phyloP scores from a whole-genome alignment of 2,797 vertebrate genomes.

The Hippoglossus hippoglossus region DNA sequence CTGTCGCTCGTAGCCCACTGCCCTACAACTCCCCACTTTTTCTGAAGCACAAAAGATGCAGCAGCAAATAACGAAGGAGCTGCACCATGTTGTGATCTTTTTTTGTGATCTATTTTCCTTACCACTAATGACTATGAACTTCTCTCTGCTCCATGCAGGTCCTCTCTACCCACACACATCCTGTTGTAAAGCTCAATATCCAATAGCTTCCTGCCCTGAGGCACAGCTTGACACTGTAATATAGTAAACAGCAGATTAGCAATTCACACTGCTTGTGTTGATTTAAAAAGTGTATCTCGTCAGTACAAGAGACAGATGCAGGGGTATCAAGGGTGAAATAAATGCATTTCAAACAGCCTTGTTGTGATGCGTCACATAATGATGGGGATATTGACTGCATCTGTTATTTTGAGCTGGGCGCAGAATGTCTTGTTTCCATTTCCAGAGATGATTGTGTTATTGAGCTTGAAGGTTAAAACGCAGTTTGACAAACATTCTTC shows the following conservation, averaged over 20 bases:
- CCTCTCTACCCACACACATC: conserved; percentile 58
- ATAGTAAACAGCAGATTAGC: conserved; percentile 39
- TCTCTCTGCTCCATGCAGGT: conserved; percentile 31
- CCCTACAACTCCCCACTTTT: conserved; percentile 35
- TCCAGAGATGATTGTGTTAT: too few species aligned
- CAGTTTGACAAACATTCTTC: too few species aligned
- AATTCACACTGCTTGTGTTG: conserved; percentile 29
- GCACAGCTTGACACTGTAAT: conserved; percentile 32
- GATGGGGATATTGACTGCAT: too few species aligned
- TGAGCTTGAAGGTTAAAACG: too few species aligned
- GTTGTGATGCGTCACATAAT: neutral
- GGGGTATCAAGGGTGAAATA: neutral
- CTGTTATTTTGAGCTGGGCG: too few species aligned
- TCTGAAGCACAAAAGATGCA: conserved; percentile 6
- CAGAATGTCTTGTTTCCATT: too few species aligned
- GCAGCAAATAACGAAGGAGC: conserved; percentile 6
- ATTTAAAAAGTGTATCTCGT: neutral
- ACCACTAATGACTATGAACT: conserved; percentile 39
- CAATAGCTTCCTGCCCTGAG: conserved; percentile 53
- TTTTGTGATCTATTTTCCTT: conserved; percentile 17
- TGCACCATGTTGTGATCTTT: neutral
- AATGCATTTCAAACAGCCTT: neutral
- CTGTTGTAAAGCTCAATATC: conserved; percentile 36
- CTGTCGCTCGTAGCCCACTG: conserved; percentile 30
- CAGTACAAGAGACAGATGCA: neutral